Evolutionary conservation across 2,113 vertebrate genomes (phyloP).

Genomic region (Tauraco erythrolophus): DNA sequence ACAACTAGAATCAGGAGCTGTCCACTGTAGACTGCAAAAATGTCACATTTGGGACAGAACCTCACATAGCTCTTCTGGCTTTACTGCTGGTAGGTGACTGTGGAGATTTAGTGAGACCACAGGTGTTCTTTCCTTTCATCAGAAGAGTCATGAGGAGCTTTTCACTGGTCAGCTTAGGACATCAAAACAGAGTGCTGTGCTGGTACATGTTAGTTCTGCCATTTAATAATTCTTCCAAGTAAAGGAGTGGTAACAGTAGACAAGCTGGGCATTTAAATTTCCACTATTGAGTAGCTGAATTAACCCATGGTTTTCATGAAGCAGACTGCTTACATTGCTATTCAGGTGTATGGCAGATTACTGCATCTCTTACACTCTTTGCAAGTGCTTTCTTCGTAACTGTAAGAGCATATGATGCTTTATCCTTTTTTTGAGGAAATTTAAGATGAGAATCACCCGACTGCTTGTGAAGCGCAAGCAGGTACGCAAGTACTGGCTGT

Average conservation of each 20-base stretch:
- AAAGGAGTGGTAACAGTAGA: background rate
- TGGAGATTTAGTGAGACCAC: rapidly evolving
- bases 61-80: rapidly evolving
- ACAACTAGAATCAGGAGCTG: background rate
- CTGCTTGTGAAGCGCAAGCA: background rate
- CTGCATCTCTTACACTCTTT: background rate
- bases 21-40: background rate
- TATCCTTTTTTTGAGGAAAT: background rate
- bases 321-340: background rate
- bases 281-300: background rate
- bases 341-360: background rate
- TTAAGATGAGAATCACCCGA: background rate
- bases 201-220: background rate
- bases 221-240: background rate
- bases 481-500: background rate
- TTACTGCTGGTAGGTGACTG: background rate
- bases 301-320: background rate
- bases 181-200: background rate
- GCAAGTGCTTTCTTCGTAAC: background rate
- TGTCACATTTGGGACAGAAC: background rate
- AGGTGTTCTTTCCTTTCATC: background rate
- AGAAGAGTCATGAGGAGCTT: background rate
- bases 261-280: background rate
- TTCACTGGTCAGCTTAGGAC: background rate
- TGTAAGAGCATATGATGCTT: background rate